Conservation (phyloP, 1,140 invertebrate genomes). For the Brachionus koreanus region DNA sequence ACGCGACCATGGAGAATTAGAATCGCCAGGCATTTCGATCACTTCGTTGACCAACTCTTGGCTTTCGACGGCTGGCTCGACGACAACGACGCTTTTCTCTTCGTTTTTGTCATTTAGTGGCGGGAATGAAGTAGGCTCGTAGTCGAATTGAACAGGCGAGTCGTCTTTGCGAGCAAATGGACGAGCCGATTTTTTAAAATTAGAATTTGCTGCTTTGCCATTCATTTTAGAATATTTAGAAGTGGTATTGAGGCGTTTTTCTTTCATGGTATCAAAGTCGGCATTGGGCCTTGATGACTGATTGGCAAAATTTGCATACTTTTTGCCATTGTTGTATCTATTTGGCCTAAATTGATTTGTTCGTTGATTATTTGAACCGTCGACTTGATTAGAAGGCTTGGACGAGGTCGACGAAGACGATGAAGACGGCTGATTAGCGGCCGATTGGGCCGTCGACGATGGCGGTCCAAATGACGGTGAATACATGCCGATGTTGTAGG, state of each 20-base stretch:
- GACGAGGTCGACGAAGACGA: not conserved
- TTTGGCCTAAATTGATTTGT: not conserved
- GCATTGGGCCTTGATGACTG: not conserved
- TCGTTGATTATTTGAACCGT: not conserved
- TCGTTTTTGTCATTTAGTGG: not conserved
- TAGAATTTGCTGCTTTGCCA: not conserved
- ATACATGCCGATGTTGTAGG: not conserved
- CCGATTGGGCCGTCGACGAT: too few relatives aligned
- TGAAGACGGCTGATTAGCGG: not conserved
- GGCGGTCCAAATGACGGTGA: not conserved
- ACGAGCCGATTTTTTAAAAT: not conserved
- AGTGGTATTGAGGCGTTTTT: not conserved
- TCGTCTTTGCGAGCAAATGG: not conserved
- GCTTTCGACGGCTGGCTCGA: not conserved
- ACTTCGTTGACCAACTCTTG: not conserved
- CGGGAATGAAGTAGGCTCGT: slow-evolving; percentile 19
- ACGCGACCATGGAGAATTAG: not conserved
- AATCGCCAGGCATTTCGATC: not conserved
- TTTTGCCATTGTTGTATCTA: not conserved
- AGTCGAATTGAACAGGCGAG: not conserved
- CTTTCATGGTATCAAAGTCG: not conserved
- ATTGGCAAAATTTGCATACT: not conserved
- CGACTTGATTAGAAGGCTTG: not conserved
- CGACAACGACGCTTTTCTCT: not conserved
- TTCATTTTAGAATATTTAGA: not conserved